Base-by-base conservation (phyloP, 2,888 invertebrate genomes). In the Epinotia nisella region DNA sequence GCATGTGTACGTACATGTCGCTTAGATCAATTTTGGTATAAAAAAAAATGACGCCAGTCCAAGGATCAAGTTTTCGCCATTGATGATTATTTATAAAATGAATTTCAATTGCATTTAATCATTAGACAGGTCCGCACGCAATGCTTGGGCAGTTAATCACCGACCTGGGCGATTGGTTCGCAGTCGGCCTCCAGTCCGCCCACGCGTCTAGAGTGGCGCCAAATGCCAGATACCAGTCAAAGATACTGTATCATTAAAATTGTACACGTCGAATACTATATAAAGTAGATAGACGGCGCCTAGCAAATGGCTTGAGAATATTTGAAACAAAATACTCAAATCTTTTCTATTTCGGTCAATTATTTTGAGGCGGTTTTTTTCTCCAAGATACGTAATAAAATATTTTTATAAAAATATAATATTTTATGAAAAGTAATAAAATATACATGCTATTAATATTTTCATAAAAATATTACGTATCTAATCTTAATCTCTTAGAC, bases 121-220 rank as follows among this genome's bases (percentile, higher is more conserved):
- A 58, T 64, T 73, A 53, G 73, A 69, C 62, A 73, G 66, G 62
- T 60, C 60, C 49, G 72, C 68, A 74, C 64, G 70, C 60, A 59
- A 66, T 49, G 74, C 62, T 55, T 11, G 19, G 53, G 55, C 62
- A 71, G 67, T 74, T 75, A 73, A 75, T 74, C 71, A 73, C 72
- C 64, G 55, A 65, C 64, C 41, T 49, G 51, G 67, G 45, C 64
- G n/a, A 45, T 70, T 78, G 76, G 74, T 82, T 81, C 81, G 82
- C 83, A 80, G 84, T 81, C 83, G 79, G 82, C 78, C 83, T 81
- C 88, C 77, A 79, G 90, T 88, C 84, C 90, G 82, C 92, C 91
- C 88, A 91, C 91, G 86, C 87, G 76, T 61, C 74, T 74, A 11
- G 69, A 65, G 67, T 71, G 81, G 81, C 82, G 80, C 80, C 80